Evolutionary conservation across 2,888 invertebrate genomes (phyloP).

Genomic region (Megaustenia siamemsis): DNA sequence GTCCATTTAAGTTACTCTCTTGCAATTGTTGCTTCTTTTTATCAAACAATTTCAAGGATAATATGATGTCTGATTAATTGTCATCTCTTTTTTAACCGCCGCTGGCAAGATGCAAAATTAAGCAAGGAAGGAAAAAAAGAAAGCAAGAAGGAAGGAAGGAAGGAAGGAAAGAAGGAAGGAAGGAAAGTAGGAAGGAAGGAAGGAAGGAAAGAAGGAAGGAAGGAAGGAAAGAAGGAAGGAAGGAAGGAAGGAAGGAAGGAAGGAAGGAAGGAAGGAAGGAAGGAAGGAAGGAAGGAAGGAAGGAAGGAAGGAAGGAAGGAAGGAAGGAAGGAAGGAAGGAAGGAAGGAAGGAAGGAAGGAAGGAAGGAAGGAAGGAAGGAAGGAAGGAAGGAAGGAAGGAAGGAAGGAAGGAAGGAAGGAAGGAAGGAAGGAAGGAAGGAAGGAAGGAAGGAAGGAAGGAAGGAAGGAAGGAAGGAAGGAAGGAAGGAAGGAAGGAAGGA

Average conservation of each 20-base stretch:
- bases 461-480: slow-evolving; percentile 42
- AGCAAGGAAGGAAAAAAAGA: no score
- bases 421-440: slow-evolving; percentile 36
- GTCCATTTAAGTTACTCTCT: no score
- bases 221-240: slow-evolving; percentile 51
- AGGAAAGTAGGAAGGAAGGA: no score
- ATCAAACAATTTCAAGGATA: no score
- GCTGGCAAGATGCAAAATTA: no score
- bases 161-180: slow-evolving; percentile 49
- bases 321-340: slow-evolving; percentile 50
- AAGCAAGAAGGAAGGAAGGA: slow-evolving; percentile 49
- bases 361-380: slow-evolving; percentile 47
- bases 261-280: slow-evolving; percentile 44
- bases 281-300: slow-evolving; percentile 40
- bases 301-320: slow-evolving; percentile 48
- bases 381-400: slow-evolving; percentile 47
- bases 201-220: slow-evolving; percentile 52
- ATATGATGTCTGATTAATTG: no score
- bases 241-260: slow-evolving; percentile 50
- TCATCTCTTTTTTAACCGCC: no score
- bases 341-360: slow-evolving; percentile 44
- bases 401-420: slow-evolving; percentile 43
- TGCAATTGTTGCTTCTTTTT: no score
- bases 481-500: slow-evolving; percentile 27
- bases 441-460: slow-evolving; percentile 37